phyloP scores from a whole-genome alignment of 2,888 invertebrate species.

The Aspidiotus rigidus region DNA sequence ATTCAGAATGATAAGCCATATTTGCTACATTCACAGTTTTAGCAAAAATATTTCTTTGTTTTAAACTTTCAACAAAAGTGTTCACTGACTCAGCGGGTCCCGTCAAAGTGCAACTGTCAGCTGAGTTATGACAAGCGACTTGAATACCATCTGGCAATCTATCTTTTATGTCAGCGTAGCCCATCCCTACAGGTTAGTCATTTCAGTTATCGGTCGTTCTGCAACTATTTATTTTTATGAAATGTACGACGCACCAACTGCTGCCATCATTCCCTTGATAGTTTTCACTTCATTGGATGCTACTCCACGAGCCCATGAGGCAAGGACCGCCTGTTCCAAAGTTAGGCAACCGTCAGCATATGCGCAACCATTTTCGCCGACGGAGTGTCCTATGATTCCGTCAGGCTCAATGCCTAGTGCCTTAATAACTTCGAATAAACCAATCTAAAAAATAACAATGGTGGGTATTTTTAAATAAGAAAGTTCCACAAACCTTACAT shows the following conservation, averaged over 20 bases:
- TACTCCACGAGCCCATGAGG: conserved; percentile 52
- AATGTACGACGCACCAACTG: conserved; percentile 43
- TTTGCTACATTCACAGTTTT: conserved; percentile 75
- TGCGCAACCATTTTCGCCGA: conserved; percentile 56
- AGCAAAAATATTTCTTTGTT: conserved; percentile 64
- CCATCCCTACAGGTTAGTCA: conserved; percentile 35
- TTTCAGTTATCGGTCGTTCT: too few relatives aligned
- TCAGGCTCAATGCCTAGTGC: conserved; percentile 57
- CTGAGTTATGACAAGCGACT: conserved; percentile 71
- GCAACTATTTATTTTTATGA: too few relatives aligned
- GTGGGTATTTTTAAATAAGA: too few relatives aligned
- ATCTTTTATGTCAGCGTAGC: conserved; percentile 39
- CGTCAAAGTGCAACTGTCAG: conserved; percentile 67
- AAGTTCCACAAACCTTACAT: too few relatives aligned
- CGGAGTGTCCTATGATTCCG: conserved; percentile 62
- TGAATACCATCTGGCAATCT: conserved; percentile 51
- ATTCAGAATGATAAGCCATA: conserved; percentile 81
- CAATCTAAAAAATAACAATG: conserved; percentile 46
- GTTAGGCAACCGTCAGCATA: conserved; percentile 56
- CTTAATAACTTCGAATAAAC: conserved; percentile 53
- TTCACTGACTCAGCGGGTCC: conserved; percentile 59
- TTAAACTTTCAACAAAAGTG: conserved; percentile 55
- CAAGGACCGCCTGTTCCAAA: conserved; percentile 52
- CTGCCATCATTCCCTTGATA: conserved; percentile 48
- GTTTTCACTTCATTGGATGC: conserved; percentile 44